phyloP scores from a whole-genome alignment of 2,888 invertebrate genomes.

The Bedellia somnulentella region DNA sequence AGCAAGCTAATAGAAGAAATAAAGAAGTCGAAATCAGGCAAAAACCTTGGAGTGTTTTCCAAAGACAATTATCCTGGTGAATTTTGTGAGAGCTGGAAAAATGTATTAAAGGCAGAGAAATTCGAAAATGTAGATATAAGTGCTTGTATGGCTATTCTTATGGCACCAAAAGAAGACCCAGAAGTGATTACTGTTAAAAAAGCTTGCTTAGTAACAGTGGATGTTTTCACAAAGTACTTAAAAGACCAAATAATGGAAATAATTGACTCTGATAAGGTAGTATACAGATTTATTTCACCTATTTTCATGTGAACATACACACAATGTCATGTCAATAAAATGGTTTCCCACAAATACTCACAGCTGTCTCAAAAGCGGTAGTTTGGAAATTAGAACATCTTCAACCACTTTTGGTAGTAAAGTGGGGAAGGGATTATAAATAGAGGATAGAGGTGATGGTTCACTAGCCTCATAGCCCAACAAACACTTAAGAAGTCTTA shows the following conservation, averaged over 20 bases:
- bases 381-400: no score
- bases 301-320: no score
- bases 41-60: constrained; percentile 83
- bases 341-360: no score
- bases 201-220: constrained; percentile 89
- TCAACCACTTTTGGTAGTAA: no score
- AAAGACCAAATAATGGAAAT: constrained; percentile 98
- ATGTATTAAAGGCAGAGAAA: constrained; percentile 71
- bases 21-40: constrained; percentile 86
- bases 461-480: no score
- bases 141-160: constrained; percentile 78
- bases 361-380: no score
- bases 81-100: constrained; percentile 91
- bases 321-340: no score
- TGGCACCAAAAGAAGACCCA: constrained; percentile 93
- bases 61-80: constrained; percentile 95
- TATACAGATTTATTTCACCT: no score
- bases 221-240: constrained; percentile 94
- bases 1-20: constrained; percentile 77
- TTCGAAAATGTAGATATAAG: constrained; percentile 89
- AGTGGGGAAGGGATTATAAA: no score
- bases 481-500: no score
- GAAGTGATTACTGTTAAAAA: constrained; percentile 90
- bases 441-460: no score
- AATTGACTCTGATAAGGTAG: constrained; percentile 93